Conservation (phyloP, 2,888 invertebrate genomes). For the Machimus rusticus region DNA sequence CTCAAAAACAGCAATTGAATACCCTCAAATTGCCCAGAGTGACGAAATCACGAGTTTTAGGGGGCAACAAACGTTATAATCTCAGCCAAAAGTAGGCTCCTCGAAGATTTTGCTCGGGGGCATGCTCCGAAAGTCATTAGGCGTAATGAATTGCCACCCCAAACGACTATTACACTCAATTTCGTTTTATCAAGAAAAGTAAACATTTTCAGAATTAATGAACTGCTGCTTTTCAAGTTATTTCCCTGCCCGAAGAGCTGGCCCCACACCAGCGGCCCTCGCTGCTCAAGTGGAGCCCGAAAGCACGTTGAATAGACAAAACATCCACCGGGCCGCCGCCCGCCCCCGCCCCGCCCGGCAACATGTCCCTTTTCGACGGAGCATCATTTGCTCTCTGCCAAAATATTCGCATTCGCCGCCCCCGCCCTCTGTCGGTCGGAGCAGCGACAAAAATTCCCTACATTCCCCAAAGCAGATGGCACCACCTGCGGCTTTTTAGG, state of each 20-base stretch:
- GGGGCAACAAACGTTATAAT: slow-evolving; percentile 3
- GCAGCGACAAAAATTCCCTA: slow-evolving; percentile 1
- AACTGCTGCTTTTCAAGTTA: slow-evolving; percentile 40
- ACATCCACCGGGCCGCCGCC: background rate
- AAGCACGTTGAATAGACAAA: background rate
- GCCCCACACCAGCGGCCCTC: background rate
- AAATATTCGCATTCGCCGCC: background rate
- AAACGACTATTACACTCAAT: slow-evolving; percentile 41
- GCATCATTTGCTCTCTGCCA: slow-evolving; percentile 19
- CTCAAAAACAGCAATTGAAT: slow-evolving; percentile 10
- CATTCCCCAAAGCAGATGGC: background rate
- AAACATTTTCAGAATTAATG: slow-evolving; percentile 41
- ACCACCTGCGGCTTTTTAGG: background rate
- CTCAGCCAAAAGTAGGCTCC: slow-evolving; percentile 1
- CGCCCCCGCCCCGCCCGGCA: background rate
- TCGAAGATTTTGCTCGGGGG: slow-evolving; percentile 8
- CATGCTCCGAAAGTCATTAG: slow-evolving; percentile 32
- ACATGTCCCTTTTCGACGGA: slow-evolving; percentile 16
- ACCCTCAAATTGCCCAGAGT: slow-evolving; percentile 1
- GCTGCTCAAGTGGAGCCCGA: background rate
- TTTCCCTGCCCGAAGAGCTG: slow-evolving; percentile 5
- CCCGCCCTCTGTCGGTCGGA: background rate
- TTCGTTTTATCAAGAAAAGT: slow-evolving; percentile 40
- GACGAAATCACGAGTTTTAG: slow-evolving; percentile 1
- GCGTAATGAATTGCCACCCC: slow-evolving; percentile 40